Evolutionary conservation across 2,113 vertebrate species (phyloP), one percentile per base, ranked within the genome.

Genomic region (Chionomys nivalis): DNA sequence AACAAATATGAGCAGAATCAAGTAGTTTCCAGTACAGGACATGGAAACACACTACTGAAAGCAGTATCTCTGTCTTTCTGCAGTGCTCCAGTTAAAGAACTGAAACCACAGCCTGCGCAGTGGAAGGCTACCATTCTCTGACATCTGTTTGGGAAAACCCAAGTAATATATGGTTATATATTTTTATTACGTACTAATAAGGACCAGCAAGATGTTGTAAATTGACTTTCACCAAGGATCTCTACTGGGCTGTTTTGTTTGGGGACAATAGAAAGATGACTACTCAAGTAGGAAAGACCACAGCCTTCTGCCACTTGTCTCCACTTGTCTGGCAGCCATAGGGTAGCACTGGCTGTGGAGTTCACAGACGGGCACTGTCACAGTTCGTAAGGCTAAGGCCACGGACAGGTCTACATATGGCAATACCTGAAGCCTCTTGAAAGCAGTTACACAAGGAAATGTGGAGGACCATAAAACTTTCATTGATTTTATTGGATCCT

Each of bases 381-480:
- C 1, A 36, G 47, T 85, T 52, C 83, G 58, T 36, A 95, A 95
- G 55, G 44, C 31, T 33, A 83, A 87, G 83, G 19, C 49, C 39
- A 85, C 3, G 52, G 28, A 9, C n/a, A 76, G 66, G 73, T 68
- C 78, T 55, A 44, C 24, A 36, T 7, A 70, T 75, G 63, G 47
- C 11, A 36, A 52, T 11, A 55, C 33, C 52, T n/a, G 33, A 81
- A 58, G 52, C 33, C 52, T 13, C 79, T 87, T 76, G 49, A 87
- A 21, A 92, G 13, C 16, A 77, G 36, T 93, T 82, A 91, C 78
- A 61, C 68, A 95, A 73, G 52, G 47, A 70, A 95, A 79, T 14
- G 78, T 52, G 44, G 82, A 87, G 24, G 58, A 28, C 33, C 10
- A 39, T 47, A 61, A 31, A 93, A n/a, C 68, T 92, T 47, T 33